Conservation (phyloP, 2,113 vertebrate species). For the Neoarius graeffei region DNA sequence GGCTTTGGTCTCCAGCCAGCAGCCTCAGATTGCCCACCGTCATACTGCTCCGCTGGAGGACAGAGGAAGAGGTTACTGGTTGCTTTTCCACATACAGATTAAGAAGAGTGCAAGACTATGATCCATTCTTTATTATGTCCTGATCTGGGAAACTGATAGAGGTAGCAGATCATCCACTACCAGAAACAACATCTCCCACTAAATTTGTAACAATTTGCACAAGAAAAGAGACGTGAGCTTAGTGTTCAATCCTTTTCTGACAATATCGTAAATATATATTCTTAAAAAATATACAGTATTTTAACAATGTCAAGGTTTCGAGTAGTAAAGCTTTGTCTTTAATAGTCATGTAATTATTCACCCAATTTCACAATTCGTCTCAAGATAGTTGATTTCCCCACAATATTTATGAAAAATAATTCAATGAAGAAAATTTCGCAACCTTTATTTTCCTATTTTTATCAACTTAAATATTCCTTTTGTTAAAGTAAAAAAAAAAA, state of each 20-base stretch:
- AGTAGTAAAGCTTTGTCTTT: no score
- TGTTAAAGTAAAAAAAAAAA: no score
- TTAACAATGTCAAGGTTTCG: background rate
- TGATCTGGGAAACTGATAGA: constrained; percentile 2
- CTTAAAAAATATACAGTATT: background rate
- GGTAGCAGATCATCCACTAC: background rate
- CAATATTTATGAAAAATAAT: no score
- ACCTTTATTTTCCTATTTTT: no score
- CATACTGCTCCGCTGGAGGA: constrained; percentile 58
- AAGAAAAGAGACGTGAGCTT: background rate
- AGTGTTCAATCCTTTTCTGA: background rate
- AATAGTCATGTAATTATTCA: no score
- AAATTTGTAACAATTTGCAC: constrained; percentile 13
- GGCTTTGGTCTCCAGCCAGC: constrained; percentile 61
- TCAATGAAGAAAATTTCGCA: no score
- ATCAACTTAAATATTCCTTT: no score
- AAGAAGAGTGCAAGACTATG: constrained; percentile 8
- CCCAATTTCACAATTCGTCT: no score
- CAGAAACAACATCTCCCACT: constrained; percentile 6
- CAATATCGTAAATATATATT: background rate
- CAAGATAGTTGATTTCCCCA: no score
- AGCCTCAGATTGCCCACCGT: constrained; percentile 54
- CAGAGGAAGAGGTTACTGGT: constrained; percentile 50
- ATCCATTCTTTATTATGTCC: constrained; percentile 22
- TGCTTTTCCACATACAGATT: constrained; percentile 24